phyloP scores from a whole-genome alignment of 2,888 invertebrate species.

The Aquatica leii region DNA sequence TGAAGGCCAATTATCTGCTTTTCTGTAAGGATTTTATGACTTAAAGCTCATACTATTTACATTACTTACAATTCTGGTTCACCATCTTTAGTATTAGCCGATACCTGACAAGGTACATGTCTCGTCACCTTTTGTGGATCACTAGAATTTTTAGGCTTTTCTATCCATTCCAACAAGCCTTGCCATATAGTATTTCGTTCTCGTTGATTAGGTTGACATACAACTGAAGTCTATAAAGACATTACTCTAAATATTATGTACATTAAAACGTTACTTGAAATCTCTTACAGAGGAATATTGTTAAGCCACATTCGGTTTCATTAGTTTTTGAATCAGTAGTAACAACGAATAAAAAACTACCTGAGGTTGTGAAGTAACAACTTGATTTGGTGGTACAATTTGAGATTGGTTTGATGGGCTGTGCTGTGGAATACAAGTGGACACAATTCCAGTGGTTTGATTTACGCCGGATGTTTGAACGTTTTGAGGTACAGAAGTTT shows the following conservation, averaged over 20 bases:
- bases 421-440: constrained; percentile 36
- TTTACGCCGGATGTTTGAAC: constrained; percentile 23
- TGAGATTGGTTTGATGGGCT: constrained; percentile 48
- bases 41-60: background rate
- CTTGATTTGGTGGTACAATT: constrained; percentile 51
- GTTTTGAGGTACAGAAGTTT: constrained; percentile 55
- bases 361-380: constrained; percentile 54
- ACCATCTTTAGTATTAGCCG: constrained; percentile 77
- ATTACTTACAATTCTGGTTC: constrained; percentile 82
- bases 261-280: too few species aligned
- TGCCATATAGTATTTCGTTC: constrained; percentile 68
- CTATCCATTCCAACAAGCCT: constrained; percentile 91
- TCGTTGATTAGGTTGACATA: constrained; percentile 54
- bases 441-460: constrained; percentile 22
- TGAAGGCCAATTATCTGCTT: constrained; percentile 92
- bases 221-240: constrained; percentile 7
- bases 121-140: constrained; percentile 80
- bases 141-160: constrained; percentile 81
- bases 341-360: too few species aligned
- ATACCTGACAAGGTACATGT: constrained; percentile 81
- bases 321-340: too few species aligned
- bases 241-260: background rate
- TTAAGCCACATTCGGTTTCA: too few species aligned
- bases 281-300: too few species aligned
- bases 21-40: constrained; percentile 59